Evolutionary conservation across 2,113 vertebrate species (phyloP).

Genomic region (Xyliphius kryptos): DNA sequence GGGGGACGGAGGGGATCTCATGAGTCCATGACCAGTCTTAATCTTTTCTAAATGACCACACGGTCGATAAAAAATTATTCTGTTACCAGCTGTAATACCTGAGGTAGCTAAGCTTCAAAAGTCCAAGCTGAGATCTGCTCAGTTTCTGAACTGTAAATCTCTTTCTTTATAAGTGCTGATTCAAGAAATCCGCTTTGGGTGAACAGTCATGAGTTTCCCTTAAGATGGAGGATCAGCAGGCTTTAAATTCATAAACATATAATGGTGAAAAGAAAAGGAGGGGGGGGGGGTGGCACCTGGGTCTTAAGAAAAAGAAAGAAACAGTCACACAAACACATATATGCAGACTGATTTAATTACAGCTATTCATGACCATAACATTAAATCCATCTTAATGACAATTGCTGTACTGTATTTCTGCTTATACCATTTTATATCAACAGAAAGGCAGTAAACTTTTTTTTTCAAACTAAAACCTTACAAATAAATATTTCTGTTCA

Average conservation of each 20-base stretch:
- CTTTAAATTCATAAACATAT: constrained; percentile 25
- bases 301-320: neutral
- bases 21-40: too few relatives aligned
- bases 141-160: constrained; percentile 5
- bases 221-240: constrained; percentile 22
- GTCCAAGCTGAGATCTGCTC: constrained; percentile 10
- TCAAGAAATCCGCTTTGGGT: constrained; percentile 1
- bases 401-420: too few relatives aligned
- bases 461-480: too few relatives aligned
- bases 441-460: too few relatives aligned
- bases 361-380: too few relatives aligned
- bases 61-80: too few relatives aligned
- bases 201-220: constrained; percentile 3
- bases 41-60: too few relatives aligned
- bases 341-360: neutral
- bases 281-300: too few relatives aligned
- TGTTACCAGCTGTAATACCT: neutral
- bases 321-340: neutral
- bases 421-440: too few relatives aligned
- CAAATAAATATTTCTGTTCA: too few relatives aligned
- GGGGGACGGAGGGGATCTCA: too few relatives aligned
- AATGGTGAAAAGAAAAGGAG: neutral
- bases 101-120: neutral
- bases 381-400: too few relatives aligned
- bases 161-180: neutral